Evolutionary conservation across 2,113 vertebrate species (phyloP).

Genomic region (Athene noctua): DNA sequence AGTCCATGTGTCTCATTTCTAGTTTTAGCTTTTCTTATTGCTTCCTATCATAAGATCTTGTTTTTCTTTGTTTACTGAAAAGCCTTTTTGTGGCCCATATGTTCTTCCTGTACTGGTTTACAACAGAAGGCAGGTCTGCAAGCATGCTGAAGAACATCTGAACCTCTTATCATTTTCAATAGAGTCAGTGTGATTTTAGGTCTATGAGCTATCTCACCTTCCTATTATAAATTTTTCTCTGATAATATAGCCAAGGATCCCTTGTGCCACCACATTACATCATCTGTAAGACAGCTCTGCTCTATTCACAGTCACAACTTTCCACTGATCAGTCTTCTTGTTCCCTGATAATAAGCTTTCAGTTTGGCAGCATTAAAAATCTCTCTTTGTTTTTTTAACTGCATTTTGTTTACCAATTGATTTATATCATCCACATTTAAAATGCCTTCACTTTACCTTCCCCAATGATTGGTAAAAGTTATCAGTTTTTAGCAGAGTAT

Average conservation of each 20-base stretch:
- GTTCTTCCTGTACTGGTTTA: not conserved
- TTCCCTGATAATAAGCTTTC: not conserved
- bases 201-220: not conserved
- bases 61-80: not conserved
- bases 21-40: not conserved
- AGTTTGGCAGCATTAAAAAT: not conserved
- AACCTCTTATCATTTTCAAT: not conserved
- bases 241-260: not conserved
- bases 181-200: not conserved
- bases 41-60: not conserved
- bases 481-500: not conserved
- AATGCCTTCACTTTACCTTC: not conserved
- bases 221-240: not conserved
- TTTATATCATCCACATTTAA: not conserved
- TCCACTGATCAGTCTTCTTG: not conserved
- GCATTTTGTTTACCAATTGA: not conserved
- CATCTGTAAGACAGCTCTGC: not conserved
- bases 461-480: not conserved
- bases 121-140: not conserved
- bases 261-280: not conserved
- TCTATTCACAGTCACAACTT: not conserved
- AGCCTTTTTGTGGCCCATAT: slow-evolving; percentile 8
- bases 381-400: not conserved
- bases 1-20: not conserved
- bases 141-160: rapidly evolving